These are phyloP conservation scores for Ammodramus savannarum DNA, from an alignment of 2,113 vertebrate genomes.

Conservation along the genomic window DNA sequence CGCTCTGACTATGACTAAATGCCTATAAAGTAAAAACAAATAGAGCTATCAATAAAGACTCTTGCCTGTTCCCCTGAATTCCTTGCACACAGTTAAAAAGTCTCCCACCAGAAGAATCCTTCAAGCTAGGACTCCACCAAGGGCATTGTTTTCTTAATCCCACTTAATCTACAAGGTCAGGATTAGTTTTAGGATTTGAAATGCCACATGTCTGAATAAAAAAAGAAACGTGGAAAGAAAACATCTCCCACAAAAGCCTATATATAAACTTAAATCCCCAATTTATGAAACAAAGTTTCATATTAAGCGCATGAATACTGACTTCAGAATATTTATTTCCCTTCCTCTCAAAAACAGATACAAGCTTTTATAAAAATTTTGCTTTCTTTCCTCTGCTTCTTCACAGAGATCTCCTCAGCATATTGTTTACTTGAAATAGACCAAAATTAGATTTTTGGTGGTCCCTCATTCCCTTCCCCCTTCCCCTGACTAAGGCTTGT, in stretches of 20 bases:
- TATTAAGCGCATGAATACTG: neutral
- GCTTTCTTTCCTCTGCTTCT: neutral
- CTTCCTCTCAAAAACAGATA: neutral
- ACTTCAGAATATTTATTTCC: neutral
- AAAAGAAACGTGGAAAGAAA: neutral
- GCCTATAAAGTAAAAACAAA: slow-evolving; percentile 59
- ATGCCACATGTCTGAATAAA: neutral
- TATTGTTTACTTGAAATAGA: neutral
- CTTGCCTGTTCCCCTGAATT: neutral
- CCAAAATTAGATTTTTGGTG: neutral
- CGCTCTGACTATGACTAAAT: slow-evolving; percentile 36
- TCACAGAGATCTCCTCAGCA: neutral
- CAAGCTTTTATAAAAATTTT: neutral
- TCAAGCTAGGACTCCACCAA: neutral
- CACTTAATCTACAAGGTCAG: neutral
- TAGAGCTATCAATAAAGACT: neutral
- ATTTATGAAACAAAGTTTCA: neutral
- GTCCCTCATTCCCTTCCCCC: neutral
- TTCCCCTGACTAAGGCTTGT: neutral
- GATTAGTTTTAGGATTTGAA: slow-evolving; percentile 1
- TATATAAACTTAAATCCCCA: neutral
- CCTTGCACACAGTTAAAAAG: neutral
- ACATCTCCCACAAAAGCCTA: neutral
- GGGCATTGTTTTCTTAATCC: slow-evolving; percentile 5
- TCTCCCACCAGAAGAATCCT: neutral